Percentiles rank a stretch among this genome's conserved stretches.
These are phyloP conservation scores for Myathropa florea DNA, from an alignment of 2,888 invertebrate species.

Conservation along the genomic window DNA sequence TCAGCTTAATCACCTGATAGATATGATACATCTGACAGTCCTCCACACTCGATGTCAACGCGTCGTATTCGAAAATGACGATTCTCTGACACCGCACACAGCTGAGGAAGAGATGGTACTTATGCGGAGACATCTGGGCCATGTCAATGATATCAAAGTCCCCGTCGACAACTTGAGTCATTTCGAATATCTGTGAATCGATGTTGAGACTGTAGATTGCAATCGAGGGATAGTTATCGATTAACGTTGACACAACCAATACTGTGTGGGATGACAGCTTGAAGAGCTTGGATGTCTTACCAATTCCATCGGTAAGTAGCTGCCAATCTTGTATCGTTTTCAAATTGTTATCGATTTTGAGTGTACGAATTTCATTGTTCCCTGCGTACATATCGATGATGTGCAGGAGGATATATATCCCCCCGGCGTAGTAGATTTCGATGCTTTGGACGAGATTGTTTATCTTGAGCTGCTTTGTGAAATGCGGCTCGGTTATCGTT, in stretches of 20 bases:
- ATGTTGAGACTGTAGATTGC: slow-evolving; percentile 73
- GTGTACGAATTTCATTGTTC: slow-evolving; percentile 75
- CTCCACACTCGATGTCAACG: not conserved
- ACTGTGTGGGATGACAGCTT: slow-evolving; percentile 33
- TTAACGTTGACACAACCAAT: slow-evolving; percentile 72
- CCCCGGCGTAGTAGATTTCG: slow-evolving; percentile 37
- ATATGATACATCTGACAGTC: slow-evolving; percentile 71
- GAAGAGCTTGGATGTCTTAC: slow-evolving; percentile 73
- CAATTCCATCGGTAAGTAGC: slow-evolving; percentile 74
- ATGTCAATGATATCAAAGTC: slow-evolving; percentile 76
- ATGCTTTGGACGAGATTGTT: slow-evolving; percentile 74
- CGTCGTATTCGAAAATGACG: slow-evolving; percentile 72
- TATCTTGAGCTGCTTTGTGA: slow-evolving; percentile 73
- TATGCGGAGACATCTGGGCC: slow-evolving; percentile 53
- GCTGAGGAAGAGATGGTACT: slow-evolving; percentile 75
- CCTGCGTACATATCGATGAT: slow-evolving; percentile 70
- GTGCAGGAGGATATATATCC: slow-evolving; percentile 74
- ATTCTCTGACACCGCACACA: slow-evolving; percentile 76
- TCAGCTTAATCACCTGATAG: slow-evolving; percentile 75
- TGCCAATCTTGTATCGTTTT: slow-evolving; percentile 76
- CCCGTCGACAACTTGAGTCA: slow-evolving; percentile 76
- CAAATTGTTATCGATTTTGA: slow-evolving; percentile 72
- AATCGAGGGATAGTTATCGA: slow-evolving; percentile 73
- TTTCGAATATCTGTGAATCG: slow-evolving; percentile 72
- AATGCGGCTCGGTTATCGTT: slow-evolving; percentile 72